Percentiles rank a stretch among this genome's conserved stretches.
These are phyloP conservation scores for Orius insidiosus DNA, from an alignment of 1,140 invertebrate genomes.

Conservation along the genomic window DNA sequence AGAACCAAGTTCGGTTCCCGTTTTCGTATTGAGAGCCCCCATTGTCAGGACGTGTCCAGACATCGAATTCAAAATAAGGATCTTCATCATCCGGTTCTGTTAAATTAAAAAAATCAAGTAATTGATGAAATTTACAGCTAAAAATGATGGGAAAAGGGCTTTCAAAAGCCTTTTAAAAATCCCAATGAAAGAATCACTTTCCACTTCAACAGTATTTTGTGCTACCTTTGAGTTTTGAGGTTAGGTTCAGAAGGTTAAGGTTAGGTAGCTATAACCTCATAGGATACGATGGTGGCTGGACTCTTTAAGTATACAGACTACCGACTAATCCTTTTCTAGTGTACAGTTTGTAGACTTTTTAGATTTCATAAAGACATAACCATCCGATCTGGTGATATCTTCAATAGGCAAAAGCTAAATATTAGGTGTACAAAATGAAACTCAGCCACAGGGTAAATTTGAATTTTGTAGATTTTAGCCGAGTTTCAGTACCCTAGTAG, in stretches of 20 bases:
- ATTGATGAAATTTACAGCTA: background rate
- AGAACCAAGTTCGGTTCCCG: conserved; percentile 84
- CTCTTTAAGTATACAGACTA: background rate
- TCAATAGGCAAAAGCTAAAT: too few relatives aligned
- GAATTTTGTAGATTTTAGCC: too few relatives aligned
- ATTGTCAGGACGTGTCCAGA: conserved; percentile 83
- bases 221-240: background rate
- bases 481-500: too few relatives aligned
- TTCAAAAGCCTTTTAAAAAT: conserved; percentile 4
- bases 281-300: background rate
- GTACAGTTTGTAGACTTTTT: too few relatives aligned
- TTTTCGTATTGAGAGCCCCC: conserved; percentile 76
- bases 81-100: conserved; percentile 23
- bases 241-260: too few relatives aligned
- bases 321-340: too few relatives aligned
- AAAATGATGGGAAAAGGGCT: too few relatives aligned
- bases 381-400: too few relatives aligned
- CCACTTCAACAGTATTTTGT: background rate
- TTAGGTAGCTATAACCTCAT: too few relatives aligned
- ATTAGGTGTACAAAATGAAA: too few relatives aligned
- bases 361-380: too few relatives aligned
- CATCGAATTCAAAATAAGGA: conserved; percentile 65
- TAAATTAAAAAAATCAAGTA: background rate
- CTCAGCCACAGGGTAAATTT: too few relatives aligned
- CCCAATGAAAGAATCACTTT: background rate